These are phyloP conservation scores for Mus spretus DNA, from an alignment of 2,797 vertebrate species.

Conservation along the genomic window DNA sequence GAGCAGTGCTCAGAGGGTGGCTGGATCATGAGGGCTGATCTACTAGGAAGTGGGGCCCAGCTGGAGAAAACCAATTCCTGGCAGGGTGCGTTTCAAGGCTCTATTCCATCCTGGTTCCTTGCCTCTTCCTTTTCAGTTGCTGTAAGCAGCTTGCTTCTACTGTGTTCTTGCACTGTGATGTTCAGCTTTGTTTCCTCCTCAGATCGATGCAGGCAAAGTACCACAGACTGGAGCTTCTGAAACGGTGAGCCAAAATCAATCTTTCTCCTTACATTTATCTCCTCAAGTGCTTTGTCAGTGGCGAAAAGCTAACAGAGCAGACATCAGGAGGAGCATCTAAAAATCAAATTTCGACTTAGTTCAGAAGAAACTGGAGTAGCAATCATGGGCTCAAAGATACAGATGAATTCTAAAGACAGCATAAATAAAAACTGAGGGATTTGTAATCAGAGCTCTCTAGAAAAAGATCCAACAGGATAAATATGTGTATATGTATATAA, in stretches of 20 bases:
- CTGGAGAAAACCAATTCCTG: neutral
- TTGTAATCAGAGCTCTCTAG: neutral
- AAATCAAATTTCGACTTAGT: neutral
- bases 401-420: neutral
- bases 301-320: neutral
- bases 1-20: neutral
- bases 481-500: neutral
- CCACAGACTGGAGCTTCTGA: neutral
- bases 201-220: too few relatives aligned
- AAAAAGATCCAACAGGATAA: neutral
- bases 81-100: neutral
- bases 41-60: neutral
- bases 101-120: neutral
- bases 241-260: neutral
- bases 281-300: neutral
- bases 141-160: neutral
- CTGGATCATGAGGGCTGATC: neutral
- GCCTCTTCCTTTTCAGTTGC: neutral
- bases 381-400: neutral
- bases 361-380: conserved; percentile 19
- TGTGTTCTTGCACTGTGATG: too few relatives aligned
- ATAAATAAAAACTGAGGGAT: neutral
- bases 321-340: neutral
- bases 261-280: neutral
- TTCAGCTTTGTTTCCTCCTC: neutral